These are phyloP conservation scores for Stichopus chloronotus DNA, from an alignment of 35 echinoderm and acorn worm species.

Conservation along the genomic window DNA sequence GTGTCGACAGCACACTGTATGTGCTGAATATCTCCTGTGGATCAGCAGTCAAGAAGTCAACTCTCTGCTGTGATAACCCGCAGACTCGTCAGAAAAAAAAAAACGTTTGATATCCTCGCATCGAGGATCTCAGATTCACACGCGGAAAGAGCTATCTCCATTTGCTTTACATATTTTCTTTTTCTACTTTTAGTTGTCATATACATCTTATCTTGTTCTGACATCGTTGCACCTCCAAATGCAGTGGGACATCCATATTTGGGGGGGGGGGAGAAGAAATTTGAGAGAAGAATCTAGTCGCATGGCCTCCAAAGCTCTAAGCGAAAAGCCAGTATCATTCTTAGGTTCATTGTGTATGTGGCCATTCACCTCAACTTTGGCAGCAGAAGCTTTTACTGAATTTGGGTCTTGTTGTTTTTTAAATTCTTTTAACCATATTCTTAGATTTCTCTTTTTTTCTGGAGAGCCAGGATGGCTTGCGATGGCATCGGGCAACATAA, in stretches of 20 bases:
- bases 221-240: conserved; percentile 22
- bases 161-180: background rate
- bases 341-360: conserved; percentile 43
- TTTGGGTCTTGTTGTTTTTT: background rate
- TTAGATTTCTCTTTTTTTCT: background rate
- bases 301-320: conserved; percentile 40
- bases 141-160: no score
- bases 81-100: no score
- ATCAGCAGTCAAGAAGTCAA: no score
- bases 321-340: background rate
- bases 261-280: background rate
- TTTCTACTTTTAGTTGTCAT: background rate
- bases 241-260: conserved; percentile 39
- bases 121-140: no score
- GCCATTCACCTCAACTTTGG: conserved; percentile 54
- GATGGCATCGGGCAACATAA: background rate
- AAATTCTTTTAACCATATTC: background rate
- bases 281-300: conserved; percentile 44
- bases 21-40: no score
- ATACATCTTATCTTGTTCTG: background rate
- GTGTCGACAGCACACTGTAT: no score
- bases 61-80: no score
- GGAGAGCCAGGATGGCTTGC: background rate
- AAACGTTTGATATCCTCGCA: no score
- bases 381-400: background rate